Percentiles rank a stretch among this genome's conserved stretches.
phyloP scores from a whole-genome alignment of 2,113 vertebrate species.

The Amia ocellicauda region DNA sequence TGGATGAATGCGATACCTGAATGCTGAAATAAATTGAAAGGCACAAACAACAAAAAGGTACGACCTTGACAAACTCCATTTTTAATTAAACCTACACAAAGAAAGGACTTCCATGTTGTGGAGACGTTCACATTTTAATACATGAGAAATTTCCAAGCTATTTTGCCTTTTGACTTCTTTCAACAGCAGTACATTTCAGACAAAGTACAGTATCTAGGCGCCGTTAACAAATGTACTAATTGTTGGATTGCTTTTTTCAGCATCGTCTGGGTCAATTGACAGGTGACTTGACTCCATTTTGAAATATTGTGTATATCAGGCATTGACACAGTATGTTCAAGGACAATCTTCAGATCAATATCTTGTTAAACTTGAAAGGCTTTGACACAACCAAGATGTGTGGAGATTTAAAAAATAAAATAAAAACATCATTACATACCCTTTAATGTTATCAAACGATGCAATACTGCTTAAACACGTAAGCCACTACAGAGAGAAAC shows the following conservation, averaged over 20 bases:
- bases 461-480: conserved; percentile 66
- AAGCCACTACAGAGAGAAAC: conserved; percentile 34
- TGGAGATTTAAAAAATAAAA: conserved; percentile 30
- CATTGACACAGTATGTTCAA: background rate
- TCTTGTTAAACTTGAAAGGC: background rate
- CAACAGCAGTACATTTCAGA: too few species aligned
- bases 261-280: background rate
- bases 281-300: background rate
- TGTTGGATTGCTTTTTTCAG: too few species aligned
- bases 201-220: too few species aligned
- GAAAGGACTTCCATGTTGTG: too few species aligned
- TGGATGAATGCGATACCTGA: conserved; percentile 8
- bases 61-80: conserved; percentile 2
- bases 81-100: background rate
- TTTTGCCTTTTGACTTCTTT: too few species aligned
- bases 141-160: too few species aligned
- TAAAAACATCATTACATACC: conserved; percentile 63
- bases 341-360: background rate
- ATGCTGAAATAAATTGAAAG: conserved; percentile 41
- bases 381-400: conserved; percentile 2
- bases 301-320: conserved; percentile 11
- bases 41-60: conserved; percentile 41
- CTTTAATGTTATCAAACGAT: conserved; percentile 64
- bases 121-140: too few species aligned
- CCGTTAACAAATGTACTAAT: too few species aligned